Base-by-base conservation (phyloP, 2,888 invertebrate genomes). In the Lagria hirta region DNA sequence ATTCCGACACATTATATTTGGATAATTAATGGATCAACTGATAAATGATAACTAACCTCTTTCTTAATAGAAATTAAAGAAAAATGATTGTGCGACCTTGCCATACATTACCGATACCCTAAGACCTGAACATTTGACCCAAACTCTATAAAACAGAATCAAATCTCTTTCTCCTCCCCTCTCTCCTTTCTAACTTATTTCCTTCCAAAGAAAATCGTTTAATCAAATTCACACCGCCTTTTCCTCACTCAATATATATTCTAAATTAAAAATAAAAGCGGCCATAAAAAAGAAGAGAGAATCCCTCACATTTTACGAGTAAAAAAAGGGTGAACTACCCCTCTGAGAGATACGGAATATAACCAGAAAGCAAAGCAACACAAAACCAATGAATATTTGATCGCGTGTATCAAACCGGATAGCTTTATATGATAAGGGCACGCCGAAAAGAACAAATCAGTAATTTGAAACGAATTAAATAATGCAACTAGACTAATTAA, bases 331-430 rank as follows among this genome's bases (percentile, higher is more conserved):
- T n/a, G 33, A 38, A 38, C 23, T 23, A 22, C 33, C 27, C 32
- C 35, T 36, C 7, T 16, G 43, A 37, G 37, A 22, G 32, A 21
- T 21, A 27, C 20, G 16, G 30, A 30, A 30, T 21, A 23, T 32
- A 36, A 23, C 12, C 43, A 35, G 24, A 35, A 43, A 37, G 37
- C 32, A 24, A 36, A 24, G 38, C 38, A 24, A 29, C 28, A 47
- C 32, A 36, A 47, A 45, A 23, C 35, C 38, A 33, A 48, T 48
- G 48, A 48, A 48, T 48, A 41, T 44, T 48, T 41, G 26, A 48
- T 41, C 32, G 13, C 36, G 16, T 42, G 13, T 45, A 34, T 23
- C 21, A n/a, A n/a, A n/a, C n/a, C n/a, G 21, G 36, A 41, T 40
- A 27, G 35, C 13, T 35, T 43, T 24, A 43, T 36, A 30, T 10